Evolutionary conservation across 2,888 invertebrate genomes (phyloP).

Genomic region (Drosophila heteroneura): DNA sequence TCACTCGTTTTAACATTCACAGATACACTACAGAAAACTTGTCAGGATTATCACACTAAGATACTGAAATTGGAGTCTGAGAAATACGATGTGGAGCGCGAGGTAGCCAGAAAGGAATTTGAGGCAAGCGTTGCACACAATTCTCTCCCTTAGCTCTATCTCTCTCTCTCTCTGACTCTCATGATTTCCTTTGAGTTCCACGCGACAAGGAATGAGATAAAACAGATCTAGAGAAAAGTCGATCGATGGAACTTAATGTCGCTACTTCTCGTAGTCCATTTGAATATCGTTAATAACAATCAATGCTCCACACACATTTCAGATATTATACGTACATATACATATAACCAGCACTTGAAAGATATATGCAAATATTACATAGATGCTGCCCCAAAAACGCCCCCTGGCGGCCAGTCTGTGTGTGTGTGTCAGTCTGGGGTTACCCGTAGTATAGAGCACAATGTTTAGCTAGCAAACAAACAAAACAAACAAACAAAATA

Average conservation of each 20-base stretch:
- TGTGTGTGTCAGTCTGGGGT: constrained; percentile 43
- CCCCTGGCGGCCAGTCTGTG: constrained; percentile 48
- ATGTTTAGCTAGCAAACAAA: constrained; percentile 13
- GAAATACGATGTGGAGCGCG: constrained; percentile 99
- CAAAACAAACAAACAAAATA: constrained; percentile 20
- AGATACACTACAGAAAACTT: constrained; percentile 84
- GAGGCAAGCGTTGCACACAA: constrained; percentile 90
- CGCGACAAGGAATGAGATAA: constrained; percentile 12
- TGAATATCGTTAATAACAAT: constrained; percentile 47
- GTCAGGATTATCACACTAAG: constrained; percentile 84
- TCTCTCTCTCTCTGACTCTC: constrained; percentile 12
- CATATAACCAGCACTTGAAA: constrained; percentile 49
- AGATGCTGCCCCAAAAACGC: constrained; percentile 56
- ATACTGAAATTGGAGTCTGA: constrained; percentile 86
- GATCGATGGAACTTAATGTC: constrained; percentile 35
- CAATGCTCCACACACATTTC: constrained; percentile 24
- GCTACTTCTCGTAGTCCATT: constrained; percentile 42
- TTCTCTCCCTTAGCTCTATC: constrained; percentile 19
- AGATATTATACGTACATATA: constrained; percentile 9
- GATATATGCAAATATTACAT: constrained; percentile 68
- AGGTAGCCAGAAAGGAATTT: constrained; percentile 97
- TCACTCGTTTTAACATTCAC: constrained; percentile 64
- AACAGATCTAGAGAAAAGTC: constrained; percentile 29
- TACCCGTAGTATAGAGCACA: constrained; percentile 34
- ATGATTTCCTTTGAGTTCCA: constrained; percentile 24